Evolutionary conservation across 2,888 invertebrate species (phyloP), one percentile per base, ranked within the genome.

Genomic region (Ctena decussata): DNA sequence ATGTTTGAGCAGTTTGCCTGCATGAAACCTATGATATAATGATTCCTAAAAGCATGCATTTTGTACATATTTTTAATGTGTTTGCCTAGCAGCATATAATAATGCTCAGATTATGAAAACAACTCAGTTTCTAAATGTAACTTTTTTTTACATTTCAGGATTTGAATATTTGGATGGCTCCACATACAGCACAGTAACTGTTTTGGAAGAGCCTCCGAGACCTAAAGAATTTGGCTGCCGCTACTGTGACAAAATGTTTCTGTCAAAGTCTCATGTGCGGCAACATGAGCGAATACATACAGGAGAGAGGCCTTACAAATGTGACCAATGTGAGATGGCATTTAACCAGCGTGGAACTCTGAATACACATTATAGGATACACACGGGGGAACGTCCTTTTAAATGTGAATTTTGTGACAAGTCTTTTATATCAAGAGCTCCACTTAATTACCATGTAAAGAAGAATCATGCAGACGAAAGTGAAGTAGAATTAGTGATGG

Each of bases 331-430:
- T 24, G 65, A 32, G 18, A 65, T 65, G 65, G 32, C 65, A 24
- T 65, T 65, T n/a, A 65, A 65, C 21, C 65, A 65, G 65, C 21
- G 24, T 32, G 65, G 65, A 18, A 65, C 65, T 18, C 35, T 65
- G 18, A 65, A 65, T 35, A 65, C 65, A 6, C 65, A 65, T 65
- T 65, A 65, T 21, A 11, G 53, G 5, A 53, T 53, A 53, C 24
- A 53, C 21, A 15, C 53, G 6, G 53, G 53, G 21, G 53, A n/a
- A 21, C 11, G 6, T 12, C 53, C 24, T n/a, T 53, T 53, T n/a
- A 53, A 53, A 53, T 53, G 53, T 53, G 53, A n/a, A 53, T 53
- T 53, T 53, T 53, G 53, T n/a, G 53, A 21, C n/a, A 53, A n/a
- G n/a, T 5, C 18, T 15, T 53, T 24, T 24, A 21, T 53, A 21